Conservation (phyloP, 2,888 invertebrate species). For the Beris chalybata region DNA sequence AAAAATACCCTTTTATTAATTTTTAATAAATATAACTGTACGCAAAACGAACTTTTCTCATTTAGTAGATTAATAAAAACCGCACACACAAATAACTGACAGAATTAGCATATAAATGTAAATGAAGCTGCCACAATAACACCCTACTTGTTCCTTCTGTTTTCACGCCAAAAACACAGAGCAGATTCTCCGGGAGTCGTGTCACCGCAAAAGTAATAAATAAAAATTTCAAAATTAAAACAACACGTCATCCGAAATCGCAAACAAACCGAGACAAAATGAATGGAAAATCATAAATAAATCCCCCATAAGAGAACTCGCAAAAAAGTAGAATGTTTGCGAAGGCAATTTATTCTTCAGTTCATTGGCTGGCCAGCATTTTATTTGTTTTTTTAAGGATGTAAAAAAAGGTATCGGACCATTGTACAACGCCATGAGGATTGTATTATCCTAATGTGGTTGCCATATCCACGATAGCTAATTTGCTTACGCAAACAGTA, state of each 20-base stretch:
- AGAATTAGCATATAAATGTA: constrained; percentile 30
- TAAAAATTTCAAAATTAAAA: constrained; percentile 16
- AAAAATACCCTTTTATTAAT: no score
- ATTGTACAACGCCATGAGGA: neutral
- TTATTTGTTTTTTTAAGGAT: constrained; percentile 4
- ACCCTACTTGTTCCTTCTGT: constrained; percentile 18
- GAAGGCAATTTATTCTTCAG: neutral
- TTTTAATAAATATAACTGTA: no score
- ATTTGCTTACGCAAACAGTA: constrained; percentile 24
- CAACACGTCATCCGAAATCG: neutral
- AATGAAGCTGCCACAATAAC: constrained; percentile 13
- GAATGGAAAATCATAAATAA: constrained; percentile 27
- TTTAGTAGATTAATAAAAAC: constrained; percentile 22
- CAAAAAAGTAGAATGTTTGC: neutral
- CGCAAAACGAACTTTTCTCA: neutral
- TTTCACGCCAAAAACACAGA: neutral
- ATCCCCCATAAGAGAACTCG: neutral
- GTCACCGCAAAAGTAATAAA: constrained; percentile 26
- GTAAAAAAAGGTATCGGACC: no score
- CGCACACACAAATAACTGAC: constrained; percentile 18
- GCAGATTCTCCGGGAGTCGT: constrained; percentile 23
- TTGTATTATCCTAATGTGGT: no score
- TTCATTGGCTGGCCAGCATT: constrained; percentile 22
- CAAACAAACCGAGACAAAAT: constrained; percentile 18
- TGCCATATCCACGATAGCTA: neutral